These are phyloP conservation scores for Accipiter cooperii DNA, from an alignment of 2,113 vertebrate species.

Conservation along the genomic window DNA sequence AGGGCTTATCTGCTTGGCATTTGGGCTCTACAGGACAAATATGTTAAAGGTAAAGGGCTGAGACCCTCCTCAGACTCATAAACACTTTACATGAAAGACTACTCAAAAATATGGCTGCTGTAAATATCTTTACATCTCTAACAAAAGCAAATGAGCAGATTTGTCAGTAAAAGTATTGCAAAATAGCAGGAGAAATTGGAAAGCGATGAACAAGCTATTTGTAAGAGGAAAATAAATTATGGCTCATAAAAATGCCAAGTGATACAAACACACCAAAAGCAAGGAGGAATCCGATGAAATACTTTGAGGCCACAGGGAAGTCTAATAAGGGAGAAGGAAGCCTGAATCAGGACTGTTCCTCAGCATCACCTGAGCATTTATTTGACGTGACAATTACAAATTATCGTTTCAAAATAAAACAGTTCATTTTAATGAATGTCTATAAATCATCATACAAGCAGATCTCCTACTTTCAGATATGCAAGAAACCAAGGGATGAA, in stretches of 20 bases:
- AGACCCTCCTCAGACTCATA: background rate
- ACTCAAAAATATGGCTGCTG: background rate
- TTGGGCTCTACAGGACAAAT: background rate
- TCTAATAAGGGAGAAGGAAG: background rate
- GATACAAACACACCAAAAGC: background rate
- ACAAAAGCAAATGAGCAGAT: background rate
- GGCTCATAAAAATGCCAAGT: background rate
- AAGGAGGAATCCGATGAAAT: background rate
- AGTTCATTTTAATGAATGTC: background rate
- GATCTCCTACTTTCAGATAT: background rate
- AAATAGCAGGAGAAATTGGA: background rate
- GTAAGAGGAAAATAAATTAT: background rate
- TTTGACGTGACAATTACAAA: background rate
- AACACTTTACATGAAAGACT: background rate
- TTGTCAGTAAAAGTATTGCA: background rate
- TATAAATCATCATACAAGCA: background rate
- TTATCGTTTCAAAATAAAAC: background rate
- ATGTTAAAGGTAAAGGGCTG: background rate
- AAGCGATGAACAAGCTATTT: background rate
- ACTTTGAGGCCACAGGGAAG: background rate
- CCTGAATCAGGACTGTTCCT: background rate
- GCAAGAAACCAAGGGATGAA: background rate
- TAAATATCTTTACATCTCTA: background rate
- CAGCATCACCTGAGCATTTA: background rate
- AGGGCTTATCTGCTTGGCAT: background rate